Percentiles rank a stretch among this genome's conserved stretches.
Evolutionary conservation across 1,140 invertebrate genomes (phyloP).

Genomic region (fruit fly (Drosophila melanogaster)): DNA sequence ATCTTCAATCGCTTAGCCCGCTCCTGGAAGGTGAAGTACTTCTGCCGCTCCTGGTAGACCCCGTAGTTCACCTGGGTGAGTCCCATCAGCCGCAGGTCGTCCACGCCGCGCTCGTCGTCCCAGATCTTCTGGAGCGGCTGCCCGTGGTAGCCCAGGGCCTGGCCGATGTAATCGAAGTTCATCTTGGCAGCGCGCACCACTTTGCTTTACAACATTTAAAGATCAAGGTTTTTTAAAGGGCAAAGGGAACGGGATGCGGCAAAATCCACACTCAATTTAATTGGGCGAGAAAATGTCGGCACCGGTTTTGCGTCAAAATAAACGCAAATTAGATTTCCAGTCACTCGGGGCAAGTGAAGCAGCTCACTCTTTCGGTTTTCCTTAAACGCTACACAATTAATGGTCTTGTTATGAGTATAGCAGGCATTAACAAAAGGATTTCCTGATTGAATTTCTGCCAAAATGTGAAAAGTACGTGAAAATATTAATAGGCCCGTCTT

Average conservation of each 20-base stretch:
- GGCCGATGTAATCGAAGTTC: conserved; percentile 86
- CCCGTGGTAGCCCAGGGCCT: conserved; percentile 92
- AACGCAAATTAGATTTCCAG: too few species aligned
- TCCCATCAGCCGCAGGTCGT: conserved; percentile 88
- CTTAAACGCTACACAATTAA: background rate
- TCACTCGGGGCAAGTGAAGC: background rate
- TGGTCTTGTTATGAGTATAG: background rate
- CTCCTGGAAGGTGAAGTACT: conserved; percentile 91
- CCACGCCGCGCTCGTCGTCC: conserved; percentile 91
- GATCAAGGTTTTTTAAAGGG: background rate
- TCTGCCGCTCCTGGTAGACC: conserved; percentile 91
- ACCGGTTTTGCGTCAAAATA: conserved; percentile 2
- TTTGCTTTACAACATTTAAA: conserved; percentile 7
- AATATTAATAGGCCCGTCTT: background rate
- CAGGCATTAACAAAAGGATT: background rate
- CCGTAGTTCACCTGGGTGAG: conserved; percentile 89
- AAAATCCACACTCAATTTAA: background rate
- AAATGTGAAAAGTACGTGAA: background rate
- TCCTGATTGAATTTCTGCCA: background rate
- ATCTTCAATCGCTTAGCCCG: conserved; percentile 92
- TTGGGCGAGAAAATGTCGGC: conserved; percentile 4
- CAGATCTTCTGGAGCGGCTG: conserved; percentile 93
- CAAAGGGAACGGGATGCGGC: background rate
- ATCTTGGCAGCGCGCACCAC: conserved; percentile 21
- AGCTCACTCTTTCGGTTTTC: too few species aligned